Evolutionary conservation across 64 coral and sea anemone genomes (phyloP), one percentile per base, ranked within the genome.

Genomic region (Pachyseris speciosa): DNA sequence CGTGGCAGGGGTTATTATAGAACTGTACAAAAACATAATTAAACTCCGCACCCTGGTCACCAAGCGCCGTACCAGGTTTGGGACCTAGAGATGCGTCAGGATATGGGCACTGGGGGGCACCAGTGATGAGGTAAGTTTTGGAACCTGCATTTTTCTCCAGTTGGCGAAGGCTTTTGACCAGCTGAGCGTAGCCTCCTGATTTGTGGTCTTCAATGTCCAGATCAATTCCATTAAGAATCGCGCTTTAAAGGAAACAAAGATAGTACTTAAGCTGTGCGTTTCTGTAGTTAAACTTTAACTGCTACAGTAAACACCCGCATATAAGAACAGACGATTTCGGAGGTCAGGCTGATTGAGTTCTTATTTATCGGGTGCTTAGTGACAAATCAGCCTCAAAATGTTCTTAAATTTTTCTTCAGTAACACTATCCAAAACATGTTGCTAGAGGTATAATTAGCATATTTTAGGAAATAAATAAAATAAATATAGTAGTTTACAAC

Each of bases 71-170:
- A 1, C 38, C 70, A 1, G 37, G 19, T 42, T n/a, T 24, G 40
- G 70, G 70, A n/a, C 70, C 70, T 10, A 47, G 40, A 25, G 70
- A 74, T 10, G 37, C 38, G 45, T 74, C 70, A 74, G 70, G 70
- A 7, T 19, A 74, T 13, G 37, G 38, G 45, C 70, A 74, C 70
- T 74, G 70, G 25, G 70, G 70, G 40, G 70, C 70, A 7, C 70
- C 70, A 26, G 70, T 74, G 25, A 74, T 74, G 7, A 74, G 70
- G 40, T 74, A 74, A 37, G 12, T 74, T 26, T 45, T 74, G n/a
- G 70, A 2, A 10, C 70, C 70, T n/a, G 19, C 38, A 36, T 10
- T 37, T 37, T 69, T 69, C 6, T 74, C 70, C 22, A 74, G n/a
- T 2, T 74, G 38, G 42, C 70, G 37, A 37, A 74, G 70, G 10